Evolutionary conservation across 2,797 vertebrate species (phyloP), one percentile per base, ranked within the genome.

Genomic region (Craterocephalus amniculus): DNA sequence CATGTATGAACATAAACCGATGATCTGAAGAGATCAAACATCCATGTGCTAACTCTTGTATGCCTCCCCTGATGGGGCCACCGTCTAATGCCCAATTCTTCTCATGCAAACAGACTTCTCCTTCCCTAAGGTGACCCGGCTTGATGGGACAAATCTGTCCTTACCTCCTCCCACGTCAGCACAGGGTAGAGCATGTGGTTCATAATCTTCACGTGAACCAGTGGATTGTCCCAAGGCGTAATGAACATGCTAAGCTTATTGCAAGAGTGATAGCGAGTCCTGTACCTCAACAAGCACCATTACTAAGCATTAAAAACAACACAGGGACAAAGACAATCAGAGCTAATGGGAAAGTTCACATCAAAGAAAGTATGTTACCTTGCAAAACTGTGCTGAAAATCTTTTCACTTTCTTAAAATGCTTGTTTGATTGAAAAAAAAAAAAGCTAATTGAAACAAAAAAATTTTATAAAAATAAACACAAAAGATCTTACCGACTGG

Each of bases 401-500:
- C 16, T 40, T 4, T 12, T 45, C 3, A 14, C 40, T 18, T 24
- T 58, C 8, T n/a, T 57, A 20, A 55, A 11, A 22, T 13, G 4
- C 11, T 26, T 18, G 16, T 20, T 20, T 24, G 43, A 9, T 16
- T 38, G 18, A 18, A 43, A 24, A 31, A 60, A 26, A 9, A 4
- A 0, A n/a, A n/a, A n/a, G n/a, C n/a, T n/a, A n/a, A 9, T 16
- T 38, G 18, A 18, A 43, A 24, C 18, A 60, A 18, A 45, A 18
- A 45, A 18, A 49, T 13, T 1, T 12, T 6, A 29, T 0, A 27
- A n/a, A 10, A 16, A 38, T 43, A n/a, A 43, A 45, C 0, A 45
- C 6, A 31, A 16, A 27, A 8, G 27, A 35, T 59, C 84, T 88
- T 90, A 96, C 96, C 96, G 94, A 87, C 94, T 96, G 36, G 95